phyloP scores from a whole-genome alignment of 2,888 invertebrate genomes.

The Oligia strigilis region DNA sequence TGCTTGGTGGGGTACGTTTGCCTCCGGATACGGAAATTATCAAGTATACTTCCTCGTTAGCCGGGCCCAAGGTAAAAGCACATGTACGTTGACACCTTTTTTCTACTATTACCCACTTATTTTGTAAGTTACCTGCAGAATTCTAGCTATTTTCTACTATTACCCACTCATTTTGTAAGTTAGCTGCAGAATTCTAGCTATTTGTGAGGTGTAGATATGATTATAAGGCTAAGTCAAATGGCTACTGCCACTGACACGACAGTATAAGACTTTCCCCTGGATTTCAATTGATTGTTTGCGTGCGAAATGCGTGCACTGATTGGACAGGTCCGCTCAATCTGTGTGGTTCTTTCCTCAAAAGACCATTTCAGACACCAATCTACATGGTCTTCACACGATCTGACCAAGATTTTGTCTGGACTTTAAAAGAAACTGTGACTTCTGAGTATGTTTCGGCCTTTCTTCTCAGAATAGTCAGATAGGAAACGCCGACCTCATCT shows the following conservation, averaged over 20 bases:
- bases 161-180: too few relatives aligned
- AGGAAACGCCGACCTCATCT: too few relatives aligned
- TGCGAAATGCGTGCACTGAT: too few relatives aligned
- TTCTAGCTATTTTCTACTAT: not conserved
- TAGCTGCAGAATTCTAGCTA: not conserved
- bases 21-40: slow-evolving; percentile 97
- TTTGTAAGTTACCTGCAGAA: not conserved
- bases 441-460: too few relatives aligned
- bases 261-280: not conserved
- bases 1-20: slow-evolving; percentile 95
- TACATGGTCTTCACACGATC: too few relatives aligned
- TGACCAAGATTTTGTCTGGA: too few relatives aligned
- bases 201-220: not conserved
- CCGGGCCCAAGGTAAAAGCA: slow-evolving; percentile 93
- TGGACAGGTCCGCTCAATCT: too few relatives aligned
- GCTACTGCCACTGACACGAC: not conserved
- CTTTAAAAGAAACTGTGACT: too few relatives aligned
- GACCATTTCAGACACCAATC: too few relatives aligned
- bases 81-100: slow-evolving; percentile 48
- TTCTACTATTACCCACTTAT: not conserved
- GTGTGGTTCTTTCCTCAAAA: too few relatives aligned
- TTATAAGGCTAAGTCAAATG: not conserved
- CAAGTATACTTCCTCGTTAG: slow-evolving; percentile 96
- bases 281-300: not conserved
- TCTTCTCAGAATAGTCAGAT: too few relatives aligned